Conservation (phyloP, 2,797 vertebrate species). For the Allobates femoralis region DNA sequence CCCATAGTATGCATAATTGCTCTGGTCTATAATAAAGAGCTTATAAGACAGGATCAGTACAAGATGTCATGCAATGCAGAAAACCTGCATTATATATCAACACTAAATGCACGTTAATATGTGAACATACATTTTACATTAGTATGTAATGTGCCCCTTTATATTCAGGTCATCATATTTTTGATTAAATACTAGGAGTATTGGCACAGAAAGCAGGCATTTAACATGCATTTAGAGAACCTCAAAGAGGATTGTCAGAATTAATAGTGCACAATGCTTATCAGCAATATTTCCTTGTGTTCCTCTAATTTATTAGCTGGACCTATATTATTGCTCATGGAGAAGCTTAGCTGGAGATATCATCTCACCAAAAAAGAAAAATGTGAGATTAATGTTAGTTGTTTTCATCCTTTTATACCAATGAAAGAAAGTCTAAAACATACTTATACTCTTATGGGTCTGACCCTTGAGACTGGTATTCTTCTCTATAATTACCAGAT, state of each 20-base stretch:
- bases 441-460: not conserved
- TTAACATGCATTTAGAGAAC: not conserved
- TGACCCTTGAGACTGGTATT: not conserved
- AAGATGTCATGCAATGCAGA: not conserved
- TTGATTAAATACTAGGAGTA: not conserved
- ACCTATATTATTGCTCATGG: conserved; percentile 23
- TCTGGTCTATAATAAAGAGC: not conserved
- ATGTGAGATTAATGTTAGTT: not conserved
- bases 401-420: not conserved
- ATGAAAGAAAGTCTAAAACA: not conserved
- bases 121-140: not conserved
- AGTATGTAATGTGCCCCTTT: not conserved
- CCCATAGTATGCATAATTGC: not conserved
- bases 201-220: not conserved
- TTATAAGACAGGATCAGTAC: not conserved
- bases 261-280: conserved; percentile 1
- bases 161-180: not conserved
- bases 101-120: not conserved
- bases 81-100: not conserved
- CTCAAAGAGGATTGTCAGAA: not conserved
- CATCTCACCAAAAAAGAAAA: not conserved
- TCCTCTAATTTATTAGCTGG: not conserved
- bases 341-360: not conserved
- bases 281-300: not conserved
- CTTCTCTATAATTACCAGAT: not conserved